phyloP scores from a whole-genome alignment of 2,797 vertebrate species.

The Phoxinus dragarum region DNA sequence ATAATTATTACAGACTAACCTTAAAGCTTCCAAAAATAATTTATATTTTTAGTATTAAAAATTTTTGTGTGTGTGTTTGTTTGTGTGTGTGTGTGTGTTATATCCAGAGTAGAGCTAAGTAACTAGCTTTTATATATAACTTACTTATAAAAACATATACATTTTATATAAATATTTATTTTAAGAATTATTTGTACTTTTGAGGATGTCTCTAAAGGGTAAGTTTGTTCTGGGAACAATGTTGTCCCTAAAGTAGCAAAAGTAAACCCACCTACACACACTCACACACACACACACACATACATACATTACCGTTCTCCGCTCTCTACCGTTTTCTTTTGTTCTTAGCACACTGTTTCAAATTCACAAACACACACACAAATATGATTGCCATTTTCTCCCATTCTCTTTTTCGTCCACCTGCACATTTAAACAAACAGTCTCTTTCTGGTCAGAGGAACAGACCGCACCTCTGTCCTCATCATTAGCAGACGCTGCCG shows the following conservation, averaged over 20 bases:
- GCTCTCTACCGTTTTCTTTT: slow-evolving; percentile 6
- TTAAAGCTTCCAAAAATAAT: neutral
- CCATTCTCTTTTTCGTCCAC: slow-evolving; percentile 60
- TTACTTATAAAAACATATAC: too few relatives aligned
- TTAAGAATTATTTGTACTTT: neutral
- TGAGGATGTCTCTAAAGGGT: neutral
- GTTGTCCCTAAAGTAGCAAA: neutral
- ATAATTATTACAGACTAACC: neutral
- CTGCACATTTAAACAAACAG: slow-evolving; percentile 41
- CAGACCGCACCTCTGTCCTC: slow-evolving; percentile 62
- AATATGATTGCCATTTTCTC: slow-evolving; percentile 35
- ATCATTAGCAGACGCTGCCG: slow-evolving; percentile 82
- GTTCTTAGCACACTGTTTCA: neutral
- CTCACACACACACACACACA: slow-evolving; percentile 7
- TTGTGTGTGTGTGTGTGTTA: too few relatives aligned
- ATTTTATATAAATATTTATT: too few relatives aligned
- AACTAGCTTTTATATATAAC: too few relatives aligned
- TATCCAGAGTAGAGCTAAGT: too few relatives aligned
- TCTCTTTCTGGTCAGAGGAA: slow-evolving; percentile 32
- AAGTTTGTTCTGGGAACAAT: neutral
- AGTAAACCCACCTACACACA: neutral
- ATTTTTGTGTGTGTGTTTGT: neutral
- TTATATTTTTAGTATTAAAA: neutral
- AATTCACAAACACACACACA: slow-evolving; percentile 31
- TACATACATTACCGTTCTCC: slow-evolving; percentile 1